A percentile compares a stretch with the other conserved stretches of the same genome.
Evolutionary conservation across 2,888 invertebrate species (phyloP).

Genomic region (Stratiomys singularior): DNA sequence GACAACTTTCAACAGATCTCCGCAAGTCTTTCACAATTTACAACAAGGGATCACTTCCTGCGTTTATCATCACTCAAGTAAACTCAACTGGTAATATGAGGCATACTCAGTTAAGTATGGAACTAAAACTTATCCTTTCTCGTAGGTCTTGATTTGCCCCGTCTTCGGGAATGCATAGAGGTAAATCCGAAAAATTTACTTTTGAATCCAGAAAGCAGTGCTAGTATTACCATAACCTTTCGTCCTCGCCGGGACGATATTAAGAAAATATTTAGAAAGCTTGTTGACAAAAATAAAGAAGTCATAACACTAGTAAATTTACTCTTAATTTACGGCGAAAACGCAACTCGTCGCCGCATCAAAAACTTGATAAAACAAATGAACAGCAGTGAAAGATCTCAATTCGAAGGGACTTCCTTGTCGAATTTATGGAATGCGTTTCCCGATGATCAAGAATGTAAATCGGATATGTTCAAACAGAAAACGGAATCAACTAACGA

Average conservation of each 20-base stretch:
- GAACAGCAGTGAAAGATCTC: constrained; percentile 57
- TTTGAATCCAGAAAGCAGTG: constrained; percentile 63
- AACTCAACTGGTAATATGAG: constrained; percentile 55
- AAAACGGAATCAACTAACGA: constrained; percentile 59
- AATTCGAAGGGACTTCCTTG: constrained; percentile 56
- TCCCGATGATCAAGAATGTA: constrained; percentile 58
- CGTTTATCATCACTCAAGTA: constrained; percentile 65
- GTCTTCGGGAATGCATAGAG: constrained; percentile 59
- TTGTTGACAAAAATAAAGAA: constrained; percentile 60
- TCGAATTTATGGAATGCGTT: constrained; percentile 59
- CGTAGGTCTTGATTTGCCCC: constrained; percentile 58
- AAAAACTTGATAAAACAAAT: constrained; percentile 59
- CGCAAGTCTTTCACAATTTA: constrained; percentile 67
- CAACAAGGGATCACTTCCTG: constrained; percentile 69
- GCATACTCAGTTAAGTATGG: too few species aligned
- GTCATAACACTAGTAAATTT: constrained; percentile 66
- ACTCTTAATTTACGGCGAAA: constrained; percentile 67
- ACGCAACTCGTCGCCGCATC: constrained; percentile 66
- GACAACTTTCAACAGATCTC: constrained; percentile 64
- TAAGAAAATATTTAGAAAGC: constrained; percentile 60
- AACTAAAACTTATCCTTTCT: not conserved
- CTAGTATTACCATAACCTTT: constrained; percentile 64
- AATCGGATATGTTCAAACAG: constrained; percentile 58
- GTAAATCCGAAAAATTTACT: constrained; percentile 66
- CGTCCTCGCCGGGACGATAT: constrained; percentile 67